A percentile compares a stretch with the other conserved stretches of the same genome.
phyloP scores from a whole-genome alignment of 2,888 invertebrate genomes.

The Ochropacha duplaris region DNA sequence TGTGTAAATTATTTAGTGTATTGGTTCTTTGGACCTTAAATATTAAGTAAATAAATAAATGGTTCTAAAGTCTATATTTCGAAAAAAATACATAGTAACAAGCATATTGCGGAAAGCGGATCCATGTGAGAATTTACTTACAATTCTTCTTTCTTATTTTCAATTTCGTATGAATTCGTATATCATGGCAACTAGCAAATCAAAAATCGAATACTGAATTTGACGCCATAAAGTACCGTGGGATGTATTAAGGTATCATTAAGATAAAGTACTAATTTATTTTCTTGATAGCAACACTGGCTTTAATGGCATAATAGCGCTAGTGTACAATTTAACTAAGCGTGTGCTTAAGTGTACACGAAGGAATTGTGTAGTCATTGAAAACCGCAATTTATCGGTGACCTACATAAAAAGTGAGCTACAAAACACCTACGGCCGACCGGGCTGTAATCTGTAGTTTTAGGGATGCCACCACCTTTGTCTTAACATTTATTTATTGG shows the following conservation, averaged over 20 bases:
- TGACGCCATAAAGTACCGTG: not conserved
- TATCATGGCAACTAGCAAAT: too few relatives aligned
- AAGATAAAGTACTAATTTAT: not conserved
- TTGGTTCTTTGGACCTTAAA: too few relatives aligned
- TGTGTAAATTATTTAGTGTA: too few relatives aligned
- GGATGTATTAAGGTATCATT: not conserved
- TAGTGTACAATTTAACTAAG: not conserved
- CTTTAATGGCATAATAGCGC: not conserved
- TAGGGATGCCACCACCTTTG: not conserved
- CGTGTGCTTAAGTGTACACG: not conserved
- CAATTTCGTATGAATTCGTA: too few relatives aligned
- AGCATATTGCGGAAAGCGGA: not conserved
- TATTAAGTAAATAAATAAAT: too few relatives aligned
- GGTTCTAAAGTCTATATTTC: not conserved
- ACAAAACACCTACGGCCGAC: conserved; percentile 32
- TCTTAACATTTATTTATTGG: not conserved
- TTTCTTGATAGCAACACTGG: not conserved
- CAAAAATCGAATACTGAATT: not conserved
- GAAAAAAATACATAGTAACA: not conserved
- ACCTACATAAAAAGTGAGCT: conserved; percentile 40
- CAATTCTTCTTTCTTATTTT: too few relatives aligned
- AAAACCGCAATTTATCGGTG: conserved; percentile 35
- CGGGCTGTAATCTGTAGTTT: not conserved
- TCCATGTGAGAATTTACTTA: not conserved
- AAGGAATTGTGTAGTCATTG: conserved; percentile 9